Conservation (phyloP, 2,113 vertebrate genomes). For the Podocnemis expansa region DNA sequence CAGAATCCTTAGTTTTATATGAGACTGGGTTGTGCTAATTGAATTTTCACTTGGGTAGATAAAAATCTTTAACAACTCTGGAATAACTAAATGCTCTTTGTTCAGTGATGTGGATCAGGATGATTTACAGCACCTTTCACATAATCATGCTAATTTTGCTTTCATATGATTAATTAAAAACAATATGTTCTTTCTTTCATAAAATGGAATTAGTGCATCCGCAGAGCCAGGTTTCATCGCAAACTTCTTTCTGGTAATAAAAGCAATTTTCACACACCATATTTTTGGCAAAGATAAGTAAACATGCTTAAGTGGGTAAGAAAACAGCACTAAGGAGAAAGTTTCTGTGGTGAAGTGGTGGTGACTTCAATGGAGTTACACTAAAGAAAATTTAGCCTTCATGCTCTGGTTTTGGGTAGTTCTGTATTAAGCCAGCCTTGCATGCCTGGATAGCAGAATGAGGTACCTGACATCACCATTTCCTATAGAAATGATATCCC, state of each 20-base stretch:
- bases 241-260: conserved; percentile 69
- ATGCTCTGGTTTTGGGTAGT: neutral
- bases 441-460: neutral
- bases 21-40: conserved; percentile 79
- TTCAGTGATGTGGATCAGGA: conserved; percentile 77
- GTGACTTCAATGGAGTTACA: neutral
- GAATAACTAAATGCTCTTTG: conserved; percentile 81
- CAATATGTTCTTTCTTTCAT: conserved; percentile 79
- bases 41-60: conserved; percentile 86
- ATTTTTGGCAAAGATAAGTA: conserved; percentile 53
- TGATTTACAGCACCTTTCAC: conserved; percentile 85
- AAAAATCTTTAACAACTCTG: conserved; percentile 83
- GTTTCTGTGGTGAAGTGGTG: neutral
- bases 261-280: conserved; percentile 54
- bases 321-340: neutral
- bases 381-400: neutral
- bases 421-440: neutral
- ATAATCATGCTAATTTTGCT: conserved; percentile 83
- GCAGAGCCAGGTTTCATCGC: conserved; percentile 75
- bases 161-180: conserved; percentile 86
- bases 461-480: neutral
- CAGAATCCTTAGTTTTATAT: conserved; percentile 78
- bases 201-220: conserved; percentile 78
- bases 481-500: accelerated
- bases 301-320: conserved; percentile 11